Conservation (phyloP, 1,140 invertebrate species). For the Heliothis virescens region DNA sequence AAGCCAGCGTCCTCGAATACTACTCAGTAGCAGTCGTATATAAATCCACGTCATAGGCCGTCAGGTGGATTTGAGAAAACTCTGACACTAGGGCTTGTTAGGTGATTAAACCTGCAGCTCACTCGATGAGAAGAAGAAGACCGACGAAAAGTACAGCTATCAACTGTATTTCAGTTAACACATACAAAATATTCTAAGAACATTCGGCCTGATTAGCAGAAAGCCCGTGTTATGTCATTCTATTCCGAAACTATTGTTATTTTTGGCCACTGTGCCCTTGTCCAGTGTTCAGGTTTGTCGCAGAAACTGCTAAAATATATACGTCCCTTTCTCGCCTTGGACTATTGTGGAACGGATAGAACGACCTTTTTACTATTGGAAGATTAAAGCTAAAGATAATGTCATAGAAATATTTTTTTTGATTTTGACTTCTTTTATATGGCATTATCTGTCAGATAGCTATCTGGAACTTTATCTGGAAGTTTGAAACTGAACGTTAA, state of each 20-base stretch:
- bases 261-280: constrained; percentile 50
- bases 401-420: no score
- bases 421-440: no score
- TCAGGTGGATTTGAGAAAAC: no score
- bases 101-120: no score
- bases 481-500: no score
- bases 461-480: no score
- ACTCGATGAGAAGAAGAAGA: no score
- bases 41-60: no score
- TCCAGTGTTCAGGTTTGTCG: background rate
- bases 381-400: background rate
- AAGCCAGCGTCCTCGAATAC: no score
- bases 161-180: constrained; percentile 18
- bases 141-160: background rate
- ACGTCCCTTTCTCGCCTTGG: constrained; percentile 26
- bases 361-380: background rate
- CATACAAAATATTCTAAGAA: constrained; percentile 24
- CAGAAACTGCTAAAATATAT: background rate
- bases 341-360: background rate
- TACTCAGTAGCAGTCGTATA: no score
- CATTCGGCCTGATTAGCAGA: constrained; percentile 48
- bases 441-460: no score
- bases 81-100: no score
- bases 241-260: constrained; percentile 52
- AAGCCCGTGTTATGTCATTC: constrained; percentile 12